These are phyloP conservation scores for Anguilla obscura DNA, from an alignment of 2,797 vertebrate species.

Conservation along the genomic window DNA sequence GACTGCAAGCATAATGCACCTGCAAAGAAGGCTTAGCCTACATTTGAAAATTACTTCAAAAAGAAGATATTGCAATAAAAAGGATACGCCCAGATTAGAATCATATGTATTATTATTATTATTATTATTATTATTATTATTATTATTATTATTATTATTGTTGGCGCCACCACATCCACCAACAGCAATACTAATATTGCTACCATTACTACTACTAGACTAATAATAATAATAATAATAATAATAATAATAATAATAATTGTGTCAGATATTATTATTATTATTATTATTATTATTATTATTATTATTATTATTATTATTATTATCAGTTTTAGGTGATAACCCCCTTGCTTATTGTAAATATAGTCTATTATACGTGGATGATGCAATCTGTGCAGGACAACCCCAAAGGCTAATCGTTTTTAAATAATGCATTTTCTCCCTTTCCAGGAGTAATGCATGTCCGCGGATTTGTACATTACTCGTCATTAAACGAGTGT, in stretches of 20 bases:
- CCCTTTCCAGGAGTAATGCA: slow-evolving; percentile 64
- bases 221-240: slow-evolving; percentile 29
- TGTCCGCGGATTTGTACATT: slow-evolving; percentile 69
- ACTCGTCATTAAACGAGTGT: slow-evolving; percentile 72
- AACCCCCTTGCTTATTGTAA: background rate
- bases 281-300: slow-evolving; percentile 28
- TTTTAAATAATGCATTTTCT: slow-evolving; percentile 71
- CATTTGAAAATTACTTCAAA: background rate
- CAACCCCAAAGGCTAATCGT: slow-evolving; percentile 63
- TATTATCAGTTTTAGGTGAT: background rate
- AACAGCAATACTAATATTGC: background rate
- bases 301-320: slow-evolving; percentile 25
- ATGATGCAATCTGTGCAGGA: slow-evolving; percentile 57
- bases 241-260: slow-evolving; percentile 31
- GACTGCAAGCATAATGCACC: background rate
- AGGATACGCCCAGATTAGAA: background rate
- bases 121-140: background rate
- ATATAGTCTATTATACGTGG: slow-evolving; percentile 23
- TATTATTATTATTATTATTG: background rate
- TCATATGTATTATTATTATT: background rate
- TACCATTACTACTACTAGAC: background rate
- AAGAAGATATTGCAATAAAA: background rate
- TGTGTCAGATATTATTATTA: slow-evolving; percentile 13
- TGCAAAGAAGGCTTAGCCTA: background rate
- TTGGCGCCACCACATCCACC: background rate